Conservation (phyloP, 2,797 vertebrate genomes). For the Bradypus variegatus region DNA sequence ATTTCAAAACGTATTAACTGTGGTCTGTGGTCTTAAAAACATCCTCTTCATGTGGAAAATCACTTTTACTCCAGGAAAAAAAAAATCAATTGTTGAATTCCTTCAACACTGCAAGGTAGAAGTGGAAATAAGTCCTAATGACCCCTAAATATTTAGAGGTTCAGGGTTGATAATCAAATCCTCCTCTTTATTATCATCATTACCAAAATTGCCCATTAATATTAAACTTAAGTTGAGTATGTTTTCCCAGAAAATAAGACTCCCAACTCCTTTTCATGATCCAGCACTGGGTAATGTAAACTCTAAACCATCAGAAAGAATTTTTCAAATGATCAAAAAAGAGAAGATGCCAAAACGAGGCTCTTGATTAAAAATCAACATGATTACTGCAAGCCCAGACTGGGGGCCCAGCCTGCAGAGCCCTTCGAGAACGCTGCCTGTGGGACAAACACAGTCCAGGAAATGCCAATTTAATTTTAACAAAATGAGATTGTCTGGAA, state of each 20-base stretch:
- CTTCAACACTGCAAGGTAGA: not conserved
- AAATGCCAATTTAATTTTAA: constrained; percentile 49
- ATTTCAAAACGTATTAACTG: constrained; percentile 5
- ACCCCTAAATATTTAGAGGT: not conserved
- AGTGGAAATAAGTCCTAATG: not conserved
- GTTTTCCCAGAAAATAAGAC: not conserved
- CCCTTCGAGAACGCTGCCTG: constrained; percentile 50
- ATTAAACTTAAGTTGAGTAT: not conserved
- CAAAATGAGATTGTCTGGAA: constrained; percentile 50
- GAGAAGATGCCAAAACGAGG: constrained; percentile 31
- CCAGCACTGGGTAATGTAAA: constrained; percentile 16
- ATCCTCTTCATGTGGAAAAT: not conserved
- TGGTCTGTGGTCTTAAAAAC: not conserved
- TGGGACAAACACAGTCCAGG: constrained; percentile 49
- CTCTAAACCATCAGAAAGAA: constrained; percentile 32
- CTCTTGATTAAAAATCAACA: constrained; percentile 68
- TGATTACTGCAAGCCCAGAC: constrained; percentile 36
- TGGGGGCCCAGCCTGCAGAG: constrained; percentile 12
- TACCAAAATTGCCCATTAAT: not conserved
- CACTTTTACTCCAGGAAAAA: not conserved
- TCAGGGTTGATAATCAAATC: not conserved
- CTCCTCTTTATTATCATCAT: not conserved
- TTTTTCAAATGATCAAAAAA: constrained; percentile 56
- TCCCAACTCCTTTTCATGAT: not conserved
- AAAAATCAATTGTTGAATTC: not conserved